Evolutionary conservation across 2,888 invertebrate genomes (phyloP).

Genomic region (Netelia melanura): DNA sequence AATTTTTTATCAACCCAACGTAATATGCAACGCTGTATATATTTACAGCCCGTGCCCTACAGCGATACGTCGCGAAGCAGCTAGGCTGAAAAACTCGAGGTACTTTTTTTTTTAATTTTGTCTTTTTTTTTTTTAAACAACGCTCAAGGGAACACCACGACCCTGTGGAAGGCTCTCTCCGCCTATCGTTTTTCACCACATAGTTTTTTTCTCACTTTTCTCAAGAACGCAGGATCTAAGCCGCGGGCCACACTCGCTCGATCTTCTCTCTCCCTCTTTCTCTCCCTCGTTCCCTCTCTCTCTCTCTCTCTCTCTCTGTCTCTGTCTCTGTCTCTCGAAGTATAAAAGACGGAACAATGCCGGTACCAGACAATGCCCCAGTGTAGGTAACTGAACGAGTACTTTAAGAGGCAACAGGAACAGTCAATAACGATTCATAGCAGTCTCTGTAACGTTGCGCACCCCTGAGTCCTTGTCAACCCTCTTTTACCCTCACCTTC

Average conservation of each 20-base stretch:
- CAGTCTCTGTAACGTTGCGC: conserved; percentile 45
- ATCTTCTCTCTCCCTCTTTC: conserved; percentile 23
- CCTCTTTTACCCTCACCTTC: not conserved
- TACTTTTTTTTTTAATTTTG: conserved; percentile 4
- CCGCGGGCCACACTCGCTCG: conserved; percentile 56
- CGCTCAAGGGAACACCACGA: conserved; percentile 62
- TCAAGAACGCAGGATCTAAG: conserved; percentile 57
- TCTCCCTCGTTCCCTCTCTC: conserved; percentile 23
- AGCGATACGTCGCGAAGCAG: not conserved
- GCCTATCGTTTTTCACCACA: conserved; percentile 41
- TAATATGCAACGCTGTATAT: not conserved
- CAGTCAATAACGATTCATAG: conserved; percentile 63
- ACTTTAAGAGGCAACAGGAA: conserved; percentile 60
- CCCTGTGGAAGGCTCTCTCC: conserved; percentile 55
- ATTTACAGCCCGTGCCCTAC: not conserved
- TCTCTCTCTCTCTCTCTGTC: conserved; percentile 24
- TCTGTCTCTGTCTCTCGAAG: conserved; percentile 32
- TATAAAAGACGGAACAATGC: conserved; percentile 66
- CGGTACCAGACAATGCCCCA: conserved; percentile 60
- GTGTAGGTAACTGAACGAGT: conserved; percentile 59
- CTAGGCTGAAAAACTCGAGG: conserved; percentile 10
- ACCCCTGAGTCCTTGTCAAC: not conserved
- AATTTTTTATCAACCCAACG: not conserved
- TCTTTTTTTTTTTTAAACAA: not conserved
- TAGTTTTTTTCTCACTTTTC: conserved; percentile 48